These are phyloP conservation scores for Mionectes macconnelli DNA, from an alignment of 2,113 vertebrate species.

Conservation along the genomic window DNA sequence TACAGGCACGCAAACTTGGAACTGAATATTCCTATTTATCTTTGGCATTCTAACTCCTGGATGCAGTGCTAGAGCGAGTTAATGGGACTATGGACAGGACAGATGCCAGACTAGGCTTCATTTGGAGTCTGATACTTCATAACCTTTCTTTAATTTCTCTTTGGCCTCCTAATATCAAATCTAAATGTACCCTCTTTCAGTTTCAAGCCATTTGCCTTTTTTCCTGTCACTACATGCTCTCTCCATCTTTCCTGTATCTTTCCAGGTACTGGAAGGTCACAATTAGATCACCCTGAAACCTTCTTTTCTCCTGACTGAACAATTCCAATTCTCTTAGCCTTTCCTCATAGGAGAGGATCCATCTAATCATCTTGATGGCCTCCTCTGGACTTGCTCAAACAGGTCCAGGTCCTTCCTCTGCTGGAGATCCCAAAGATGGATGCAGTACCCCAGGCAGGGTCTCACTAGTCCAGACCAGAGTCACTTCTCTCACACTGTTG, in stretches of 20 bases:
- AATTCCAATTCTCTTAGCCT: not conserved
- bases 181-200: not conserved
- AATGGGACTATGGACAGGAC: not conserved
- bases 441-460: not conserved
- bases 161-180: not conserved
- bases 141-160: not conserved
- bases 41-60: not conserved
- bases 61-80: not conserved
- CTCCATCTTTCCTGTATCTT: not conserved
- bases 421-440: not conserved
- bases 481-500: fast-evolving
- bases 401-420: not conserved
- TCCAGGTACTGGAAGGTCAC: not conserved
- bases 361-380: not conserved
- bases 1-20: not conserved
- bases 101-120: not conserved
- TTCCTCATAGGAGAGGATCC: not conserved
- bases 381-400: not conserved
- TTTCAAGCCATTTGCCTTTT: no score
- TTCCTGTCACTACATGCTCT: not conserved
- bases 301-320: not conserved
- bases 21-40: not conserved
- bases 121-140: not conserved
- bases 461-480: not conserved
- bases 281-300: not conserved